Evolutionary conservation across 1,140 invertebrate genomes (phyloP).

Genomic region (Whitmania pigra): DNA sequence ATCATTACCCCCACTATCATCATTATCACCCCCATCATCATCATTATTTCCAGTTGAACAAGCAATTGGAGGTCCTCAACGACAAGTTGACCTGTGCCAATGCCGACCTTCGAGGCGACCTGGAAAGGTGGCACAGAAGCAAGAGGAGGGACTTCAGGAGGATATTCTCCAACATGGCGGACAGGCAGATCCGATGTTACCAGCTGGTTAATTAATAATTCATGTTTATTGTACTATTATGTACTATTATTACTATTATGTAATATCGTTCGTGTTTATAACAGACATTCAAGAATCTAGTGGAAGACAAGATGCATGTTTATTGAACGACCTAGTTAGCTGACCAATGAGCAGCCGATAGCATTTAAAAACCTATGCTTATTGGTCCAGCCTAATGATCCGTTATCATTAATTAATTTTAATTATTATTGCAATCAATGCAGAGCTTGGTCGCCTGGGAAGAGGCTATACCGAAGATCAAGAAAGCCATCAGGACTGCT

Average conservation of each 20-base stretch:
- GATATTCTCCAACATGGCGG: slow-evolving; percentile 53
- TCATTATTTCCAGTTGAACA: slow-evolving; percentile 29
- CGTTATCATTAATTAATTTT: too few species aligned
- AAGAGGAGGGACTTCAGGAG: slow-evolving; percentile 57
- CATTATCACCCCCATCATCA: background rate
- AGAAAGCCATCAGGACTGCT: slow-evolving; percentile 27
- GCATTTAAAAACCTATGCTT: too few species aligned
- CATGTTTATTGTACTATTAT: too few species aligned
- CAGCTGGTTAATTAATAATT: slow-evolving; percentile 45
- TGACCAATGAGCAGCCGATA: too few species aligned
- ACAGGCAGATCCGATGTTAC: slow-evolving; percentile 57
- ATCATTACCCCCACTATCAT: too few species aligned
- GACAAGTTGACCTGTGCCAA: slow-evolving; percentile 59
- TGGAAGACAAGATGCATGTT: too few species aligned
- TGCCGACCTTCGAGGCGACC: slow-evolving; percentile 56
- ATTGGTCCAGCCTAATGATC: too few species aligned
- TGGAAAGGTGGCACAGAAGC: slow-evolving; percentile 58
- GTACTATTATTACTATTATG: background rate
- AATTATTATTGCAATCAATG: slow-evolving; percentile 13
- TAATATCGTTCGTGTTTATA: too few species aligned
- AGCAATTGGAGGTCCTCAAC: slow-evolving; percentile 43
- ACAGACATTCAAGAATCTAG: too few species aligned
- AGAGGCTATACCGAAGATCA: slow-evolving; percentile 43
- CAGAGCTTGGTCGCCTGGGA: slow-evolving; percentile 52
- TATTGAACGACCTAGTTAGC: too few species aligned